phyloP scores from a whole-genome alignment of 92 coral and sea anemone genomes.

The Parazoanthus swiftii region DNA sequence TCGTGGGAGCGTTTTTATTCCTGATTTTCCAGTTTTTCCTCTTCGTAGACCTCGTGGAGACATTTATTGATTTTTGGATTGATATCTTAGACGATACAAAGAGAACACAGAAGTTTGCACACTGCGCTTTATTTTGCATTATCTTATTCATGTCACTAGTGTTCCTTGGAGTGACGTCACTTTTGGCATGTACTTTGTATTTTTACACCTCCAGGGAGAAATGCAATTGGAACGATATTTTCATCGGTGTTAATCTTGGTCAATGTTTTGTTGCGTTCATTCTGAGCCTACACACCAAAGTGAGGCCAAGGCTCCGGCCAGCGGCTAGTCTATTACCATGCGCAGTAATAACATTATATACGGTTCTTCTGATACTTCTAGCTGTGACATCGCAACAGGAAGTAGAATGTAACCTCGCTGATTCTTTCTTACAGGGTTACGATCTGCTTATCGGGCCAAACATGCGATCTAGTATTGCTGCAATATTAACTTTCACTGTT shows the following conservation, averaged over 20 bases:
- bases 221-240: conserved; percentile 52
- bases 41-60: conserved; percentile 42
- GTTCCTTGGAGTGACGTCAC: conserved; percentile 34
- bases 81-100: not conserved
- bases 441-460: conserved; percentile 38
- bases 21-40: conserved; percentile 48
- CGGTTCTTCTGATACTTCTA: conserved; percentile 31
- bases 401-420: conserved; percentile 43
- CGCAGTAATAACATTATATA: conserved; percentile 36
- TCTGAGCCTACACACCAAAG: conserved; percentile 45
- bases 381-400: conserved; percentile 45
- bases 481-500: conserved; percentile 5
- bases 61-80: conserved; percentile 4
- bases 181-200: conserved; percentile 32
- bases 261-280: conserved; percentile 46
- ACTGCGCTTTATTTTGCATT: not conserved
- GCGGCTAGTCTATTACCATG: conserved; percentile 51
- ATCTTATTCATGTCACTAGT: conserved; percentile 20
- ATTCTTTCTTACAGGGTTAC: conserved; percentile 28
- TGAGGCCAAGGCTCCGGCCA: conserved; percentile 45
- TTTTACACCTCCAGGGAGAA: conserved; percentile 36
- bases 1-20: conserved; percentile 43
- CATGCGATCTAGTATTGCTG: conserved; percentile 25
- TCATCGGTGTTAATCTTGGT: conserved; percentile 38
- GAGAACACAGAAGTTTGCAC: not conserved